These are phyloP conservation scores for Dromiciops gliroides DNA, from an alignment of 2,113 vertebrate genomes.

Conservation along the genomic window DNA sequence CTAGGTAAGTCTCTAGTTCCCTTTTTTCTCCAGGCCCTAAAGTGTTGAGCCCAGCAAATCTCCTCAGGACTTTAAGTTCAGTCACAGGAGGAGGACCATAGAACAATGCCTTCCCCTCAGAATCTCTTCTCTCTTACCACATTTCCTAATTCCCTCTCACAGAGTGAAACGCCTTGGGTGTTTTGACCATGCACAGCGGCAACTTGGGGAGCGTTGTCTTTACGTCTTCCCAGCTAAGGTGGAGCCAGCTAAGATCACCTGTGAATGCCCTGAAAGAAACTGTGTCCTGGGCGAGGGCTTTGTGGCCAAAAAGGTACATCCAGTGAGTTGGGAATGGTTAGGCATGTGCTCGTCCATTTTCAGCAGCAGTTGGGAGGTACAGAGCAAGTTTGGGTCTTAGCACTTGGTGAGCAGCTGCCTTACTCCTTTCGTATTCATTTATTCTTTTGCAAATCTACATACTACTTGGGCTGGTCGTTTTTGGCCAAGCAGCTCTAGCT, in stretches of 20 bases:
- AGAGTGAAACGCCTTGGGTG: conserved; percentile 96
- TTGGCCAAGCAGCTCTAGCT: neutral
- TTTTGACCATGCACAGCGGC: conserved; percentile 98
- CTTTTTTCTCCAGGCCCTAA: neutral
- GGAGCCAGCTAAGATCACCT: conserved; percentile 94
- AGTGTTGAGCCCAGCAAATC: too few species aligned
- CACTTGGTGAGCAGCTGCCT: conserved; percentile 35
- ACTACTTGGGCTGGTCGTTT: neutral
- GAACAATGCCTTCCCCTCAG: fast-evolving
- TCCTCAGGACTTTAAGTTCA: neutral
- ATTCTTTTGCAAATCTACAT: neutral
- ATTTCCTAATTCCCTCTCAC: neutral
- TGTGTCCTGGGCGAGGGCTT: conserved; percentile 93
- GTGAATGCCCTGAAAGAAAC: conserved; percentile 94
- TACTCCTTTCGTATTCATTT: neutral
- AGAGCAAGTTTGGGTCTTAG: conserved; percentile 35
- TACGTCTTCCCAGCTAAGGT: conserved; percentile 96
- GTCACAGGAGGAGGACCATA: fast-evolving
- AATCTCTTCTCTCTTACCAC: neutral
- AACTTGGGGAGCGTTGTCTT: conserved; percentile 95
- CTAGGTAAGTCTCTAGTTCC: conserved; percentile 84
- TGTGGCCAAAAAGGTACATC: conserved; percentile 92
- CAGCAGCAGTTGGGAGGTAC: conserved; percentile 41
- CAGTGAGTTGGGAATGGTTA: neutral
- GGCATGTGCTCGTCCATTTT: conserved; percentile 34